Conservation (phyloP, 2,888 invertebrate species). For the Noctua fimbriata region DNA sequence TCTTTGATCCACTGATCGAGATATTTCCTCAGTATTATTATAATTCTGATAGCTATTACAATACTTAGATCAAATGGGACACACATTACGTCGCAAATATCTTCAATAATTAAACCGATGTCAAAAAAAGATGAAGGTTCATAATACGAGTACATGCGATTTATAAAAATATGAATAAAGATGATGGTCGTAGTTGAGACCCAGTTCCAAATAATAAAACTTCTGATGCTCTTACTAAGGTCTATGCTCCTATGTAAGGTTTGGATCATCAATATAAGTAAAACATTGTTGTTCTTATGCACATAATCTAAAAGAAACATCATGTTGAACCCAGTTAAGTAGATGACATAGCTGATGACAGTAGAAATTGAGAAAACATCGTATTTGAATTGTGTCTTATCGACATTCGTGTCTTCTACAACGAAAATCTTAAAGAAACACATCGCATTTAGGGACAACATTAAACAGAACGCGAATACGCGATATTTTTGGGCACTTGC, state of each 20-base stretch:
- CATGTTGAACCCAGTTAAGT: not conserved
- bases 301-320: conserved; percentile 26
- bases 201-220: conserved; percentile 48
- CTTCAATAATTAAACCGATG: not conserved
- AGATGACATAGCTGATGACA: not conserved
- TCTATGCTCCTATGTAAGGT: conserved; percentile 25
- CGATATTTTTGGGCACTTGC: conserved; percentile 15
- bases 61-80: conserved; percentile 15
- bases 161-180: not conserved
- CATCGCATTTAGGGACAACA: conserved; percentile 2
- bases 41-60: conserved; percentile 9
- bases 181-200: not conserved
- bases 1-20: conserved; percentile 16
- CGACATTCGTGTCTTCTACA: not conserved
- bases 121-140: not conserved
- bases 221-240: conserved; percentile 6
- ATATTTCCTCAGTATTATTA: conserved; percentile 19
- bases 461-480: conserved; percentile 24
- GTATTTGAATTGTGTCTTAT: conserved; percentile 21
- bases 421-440: conserved; percentile 10
- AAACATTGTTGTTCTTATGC: conserved; percentile 28
- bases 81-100: not conserved
- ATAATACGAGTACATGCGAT: too few relatives aligned
- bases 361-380: not conserved
- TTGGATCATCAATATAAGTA: conserved; percentile 48